Evolutionary conservation across 2,797 vertebrate genomes (phyloP).

Genomic region (Furcifer pardalis): DNA sequence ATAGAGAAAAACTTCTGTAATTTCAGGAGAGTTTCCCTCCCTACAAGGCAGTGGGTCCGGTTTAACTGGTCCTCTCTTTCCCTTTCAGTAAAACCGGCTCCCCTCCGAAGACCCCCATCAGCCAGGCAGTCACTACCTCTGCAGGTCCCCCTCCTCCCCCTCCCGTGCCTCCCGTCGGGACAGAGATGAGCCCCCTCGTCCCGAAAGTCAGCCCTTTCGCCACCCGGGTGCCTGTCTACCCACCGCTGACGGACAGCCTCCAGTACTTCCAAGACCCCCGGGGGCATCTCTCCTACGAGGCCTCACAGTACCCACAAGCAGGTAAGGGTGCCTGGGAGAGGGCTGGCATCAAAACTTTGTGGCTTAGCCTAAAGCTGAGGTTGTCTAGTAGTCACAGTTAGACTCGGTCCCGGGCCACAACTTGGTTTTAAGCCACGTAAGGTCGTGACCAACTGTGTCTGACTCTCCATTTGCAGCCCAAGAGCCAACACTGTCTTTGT

Average conservation of each 20-base stretch:
- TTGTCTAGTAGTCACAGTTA: too few species aligned
- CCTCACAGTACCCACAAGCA: slow-evolving; percentile 83
- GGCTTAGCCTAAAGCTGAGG: too few species aligned
- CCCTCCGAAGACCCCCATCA: slow-evolving; percentile 88
- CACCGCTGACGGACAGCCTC: slow-evolving; percentile 84
- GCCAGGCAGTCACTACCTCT: slow-evolving; percentile 82
- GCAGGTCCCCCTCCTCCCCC: slow-evolving; percentile 73
- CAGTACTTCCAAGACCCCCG: slow-evolving; percentile 90
- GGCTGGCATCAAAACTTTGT: too few species aligned
- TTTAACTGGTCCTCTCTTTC: slow-evolving; percentile 35
- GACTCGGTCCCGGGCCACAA: too few species aligned
- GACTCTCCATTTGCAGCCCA: too few species aligned
- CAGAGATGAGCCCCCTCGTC: slow-evolving; percentile 78
- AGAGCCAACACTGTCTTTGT: too few species aligned
- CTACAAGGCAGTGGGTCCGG: too few species aligned
- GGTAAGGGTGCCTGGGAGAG: slow-evolving; percentile 76
- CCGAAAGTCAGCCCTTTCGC: slow-evolving; percentile 86
- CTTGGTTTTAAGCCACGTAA: too few species aligned
- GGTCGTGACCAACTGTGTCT: too few species aligned
- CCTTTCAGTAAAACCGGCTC: slow-evolving; percentile 84
- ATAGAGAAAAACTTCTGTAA: too few species aligned
- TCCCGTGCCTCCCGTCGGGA: slow-evolving; percentile 76
- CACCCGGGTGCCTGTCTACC: slow-evolving; percentile 83
- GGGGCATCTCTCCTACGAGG: slow-evolving; percentile 83
- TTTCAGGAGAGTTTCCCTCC: background rate